phyloP scores from a whole-genome alignment of 2,888 invertebrate genomes.

The Apodemia mormo region DNA sequence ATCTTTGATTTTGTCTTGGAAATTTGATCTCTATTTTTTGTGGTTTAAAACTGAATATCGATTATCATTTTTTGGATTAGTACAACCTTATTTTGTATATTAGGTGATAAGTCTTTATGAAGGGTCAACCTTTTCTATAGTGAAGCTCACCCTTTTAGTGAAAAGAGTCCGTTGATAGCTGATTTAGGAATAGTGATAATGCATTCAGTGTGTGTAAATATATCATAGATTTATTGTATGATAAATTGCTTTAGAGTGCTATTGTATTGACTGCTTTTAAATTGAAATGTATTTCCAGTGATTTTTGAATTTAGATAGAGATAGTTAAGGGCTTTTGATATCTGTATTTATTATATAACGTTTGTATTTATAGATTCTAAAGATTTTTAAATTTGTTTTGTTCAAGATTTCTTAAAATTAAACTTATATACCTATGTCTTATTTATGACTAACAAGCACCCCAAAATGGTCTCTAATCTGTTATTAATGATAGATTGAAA shows the following conservation, averaged over 20 bases:
- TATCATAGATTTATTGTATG: constrained; percentile 78
- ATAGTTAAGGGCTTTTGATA: neutral
- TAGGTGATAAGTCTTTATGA: constrained; percentile 83
- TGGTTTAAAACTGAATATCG: constrained; percentile 52
- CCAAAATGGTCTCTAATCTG: too few species aligned
- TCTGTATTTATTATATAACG: too few species aligned
- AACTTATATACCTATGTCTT: too few species aligned
- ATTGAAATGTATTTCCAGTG: constrained; percentile 22
- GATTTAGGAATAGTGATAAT: constrained; percentile 81
- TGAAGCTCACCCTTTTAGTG: constrained; percentile 80
- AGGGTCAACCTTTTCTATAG: constrained; percentile 82
- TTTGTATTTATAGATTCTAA: too few species aligned
- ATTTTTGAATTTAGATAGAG: constrained; percentile 12
- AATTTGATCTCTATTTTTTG: constrained; percentile 59
- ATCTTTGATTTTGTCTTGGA: constrained; percentile 53
- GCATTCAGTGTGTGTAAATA: constrained; percentile 78
- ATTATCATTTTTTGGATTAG: constrained; percentile 60
- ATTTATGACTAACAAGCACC: too few species aligned
- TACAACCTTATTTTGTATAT: constrained; percentile 81
- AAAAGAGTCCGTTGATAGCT: constrained; percentile 82
- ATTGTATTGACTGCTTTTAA: constrained; percentile 17
- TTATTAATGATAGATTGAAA: too few species aligned
- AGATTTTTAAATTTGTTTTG: too few species aligned
- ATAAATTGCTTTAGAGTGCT: constrained; percentile 58
- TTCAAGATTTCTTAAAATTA: too few species aligned